A percentile compares a stretch with the other conserved stretches of the same genome.
Conservation (phyloP, 2,797 vertebrate genomes). For the Rhinella marina region DNA sequence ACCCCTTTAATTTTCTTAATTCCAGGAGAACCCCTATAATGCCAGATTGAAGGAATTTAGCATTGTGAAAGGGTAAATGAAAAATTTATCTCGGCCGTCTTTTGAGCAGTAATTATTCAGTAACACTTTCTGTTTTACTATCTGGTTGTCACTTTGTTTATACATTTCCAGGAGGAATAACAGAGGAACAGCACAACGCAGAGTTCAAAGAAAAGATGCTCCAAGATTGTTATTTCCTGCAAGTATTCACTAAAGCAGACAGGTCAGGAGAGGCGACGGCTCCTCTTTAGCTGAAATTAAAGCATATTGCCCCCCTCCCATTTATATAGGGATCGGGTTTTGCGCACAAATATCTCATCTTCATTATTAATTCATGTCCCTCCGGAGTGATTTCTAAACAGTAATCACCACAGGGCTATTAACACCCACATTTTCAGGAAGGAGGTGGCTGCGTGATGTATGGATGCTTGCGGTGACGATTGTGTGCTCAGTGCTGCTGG, state of each 20-base stretch:
- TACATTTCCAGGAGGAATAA: too few species aligned
- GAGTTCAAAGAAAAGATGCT: not conserved
- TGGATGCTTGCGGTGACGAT: not conserved
- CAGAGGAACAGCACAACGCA: too few species aligned
- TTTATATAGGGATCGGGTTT: conserved; percentile 25
- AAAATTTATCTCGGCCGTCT: too few species aligned
- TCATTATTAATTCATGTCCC: conserved; percentile 56
- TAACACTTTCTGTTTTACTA: too few species aligned
- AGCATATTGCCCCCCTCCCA: not conserved
- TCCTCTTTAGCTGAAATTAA: not conserved
- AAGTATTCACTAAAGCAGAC: too few species aligned
- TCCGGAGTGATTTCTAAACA: not conserved
- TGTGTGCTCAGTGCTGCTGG: not conserved
- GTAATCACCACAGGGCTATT: conserved; percentile 38
- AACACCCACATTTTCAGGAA: conserved; percentile 46
- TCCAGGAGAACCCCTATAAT: too few species aligned
- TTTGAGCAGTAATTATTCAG: too few species aligned
- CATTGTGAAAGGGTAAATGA: too few species aligned
- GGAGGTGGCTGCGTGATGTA: not conserved
- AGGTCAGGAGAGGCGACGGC: not conserved
- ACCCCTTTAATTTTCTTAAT: too few species aligned
- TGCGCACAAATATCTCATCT: conserved; percentile 14
- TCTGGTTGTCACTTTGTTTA: too few species aligned
- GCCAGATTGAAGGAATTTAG: too few species aligned
- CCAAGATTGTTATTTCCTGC: not conserved